Base-by-base conservation (phyloP, 2,888 invertebrate species). In the Apeira syringaria region DNA sequence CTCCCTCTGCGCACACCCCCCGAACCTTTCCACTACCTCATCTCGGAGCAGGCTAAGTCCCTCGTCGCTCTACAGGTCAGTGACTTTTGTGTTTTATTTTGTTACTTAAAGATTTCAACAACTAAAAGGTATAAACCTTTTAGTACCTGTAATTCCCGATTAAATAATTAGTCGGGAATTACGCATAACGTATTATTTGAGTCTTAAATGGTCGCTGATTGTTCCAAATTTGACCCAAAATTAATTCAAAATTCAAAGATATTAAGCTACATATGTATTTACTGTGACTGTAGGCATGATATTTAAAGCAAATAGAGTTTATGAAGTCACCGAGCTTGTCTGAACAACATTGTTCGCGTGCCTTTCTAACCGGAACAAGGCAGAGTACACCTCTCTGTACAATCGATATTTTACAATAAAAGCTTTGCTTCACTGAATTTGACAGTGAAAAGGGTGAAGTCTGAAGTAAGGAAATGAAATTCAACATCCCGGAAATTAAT, bases 11-110 rank as follows among this genome's bases (percentile, higher is more conserved):
- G 94, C 72, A 91, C 92, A 66, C 90, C 91, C 67, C 92, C 93
- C 63, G 94, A 93, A 71, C 94, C 94, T 55, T 94, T 95, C 82
- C 95, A 96, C 82, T 94, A 94, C 81, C 93, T 95, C 89, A 94
- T 95, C 86, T 95, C 93, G 90, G 96, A 96, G 90, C 96, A 96
- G 91, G 96, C 96, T 77, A 97, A 96, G 90, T 97, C 96, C 62
- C 90, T 95, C 83, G 94, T 94, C 68, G 95, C 94, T 54, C 91
- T 97, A 80, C 96, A 97, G 92, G 92, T 92, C 61, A 68, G 66
- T 66, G 49, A 27, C 5, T 10, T 9, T 8, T 22, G 4, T 5
- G 13, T 10, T 2, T 31, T 5, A n/a, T n/a, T n/a, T n/a, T n/a
- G n/a, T n/a, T n/a, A n/a, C n/a, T n/a, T n/a, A n/a, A n/a, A n/a